Conservation (phyloP, 2,888 invertebrate species). For the Heliconius sara region DNA sequence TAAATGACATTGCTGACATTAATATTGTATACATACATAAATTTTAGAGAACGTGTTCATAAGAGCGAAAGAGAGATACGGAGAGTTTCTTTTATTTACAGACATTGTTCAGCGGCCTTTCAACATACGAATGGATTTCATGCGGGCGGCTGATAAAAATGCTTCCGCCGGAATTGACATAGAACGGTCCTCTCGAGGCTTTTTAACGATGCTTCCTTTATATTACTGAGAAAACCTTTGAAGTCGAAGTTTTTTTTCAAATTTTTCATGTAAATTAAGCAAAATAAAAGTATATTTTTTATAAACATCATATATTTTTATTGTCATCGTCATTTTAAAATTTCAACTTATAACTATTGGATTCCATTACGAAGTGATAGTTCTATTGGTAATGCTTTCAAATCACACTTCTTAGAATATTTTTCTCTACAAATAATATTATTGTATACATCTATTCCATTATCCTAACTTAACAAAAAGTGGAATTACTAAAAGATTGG, state of each 20-base stretch:
- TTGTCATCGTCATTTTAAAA: background rate
- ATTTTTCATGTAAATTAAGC: constrained; percentile 16
- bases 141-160: constrained; percentile 44
- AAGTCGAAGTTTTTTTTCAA: constrained; percentile 27
- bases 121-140: constrained; percentile 43
- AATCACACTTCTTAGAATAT: background rate
- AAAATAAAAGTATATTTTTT: constrained; percentile 7
- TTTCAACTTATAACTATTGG: background rate
- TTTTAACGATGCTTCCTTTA: constrained; percentile 42
- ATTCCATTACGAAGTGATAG: background rate
- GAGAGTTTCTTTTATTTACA: constrained; percentile 42
- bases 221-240: constrained; percentile 31
- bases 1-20: constrained; percentile 14
- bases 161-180: constrained; percentile 38
- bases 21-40: constrained; percentile 36
- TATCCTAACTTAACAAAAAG: too few relatives aligned
- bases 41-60: constrained; percentile 42
- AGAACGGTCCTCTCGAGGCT: constrained; percentile 40
- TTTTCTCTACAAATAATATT: background rate
- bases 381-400: background rate
- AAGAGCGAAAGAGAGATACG: constrained; percentile 44
- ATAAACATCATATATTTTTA: background rate
- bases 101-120: constrained; percentile 41
- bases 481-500: too few relatives aligned
- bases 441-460: too few relatives aligned